These are phyloP conservation scores for Polietes domitor DNA, from an alignment of 2,888 invertebrate genomes.

Conservation along the genomic window DNA sequence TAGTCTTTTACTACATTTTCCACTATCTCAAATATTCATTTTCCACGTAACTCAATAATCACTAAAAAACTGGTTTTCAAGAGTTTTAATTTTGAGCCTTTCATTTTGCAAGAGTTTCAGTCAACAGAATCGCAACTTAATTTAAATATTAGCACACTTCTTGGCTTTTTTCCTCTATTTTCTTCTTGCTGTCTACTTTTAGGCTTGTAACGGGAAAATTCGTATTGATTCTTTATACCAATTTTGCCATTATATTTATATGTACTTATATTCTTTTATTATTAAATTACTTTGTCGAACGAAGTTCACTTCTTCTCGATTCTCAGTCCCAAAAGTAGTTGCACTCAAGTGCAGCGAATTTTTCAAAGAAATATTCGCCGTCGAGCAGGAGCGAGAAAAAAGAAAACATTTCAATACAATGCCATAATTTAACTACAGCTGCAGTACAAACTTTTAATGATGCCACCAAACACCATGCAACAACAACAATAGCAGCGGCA, in stretches of 20 bases:
- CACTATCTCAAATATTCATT: no score
- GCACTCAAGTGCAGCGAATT: conserved; percentile 58
- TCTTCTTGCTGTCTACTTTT: conserved; percentile 32
- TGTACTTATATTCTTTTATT: conserved; percentile 53
- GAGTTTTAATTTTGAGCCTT: no score
- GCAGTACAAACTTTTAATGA: conserved; percentile 67
- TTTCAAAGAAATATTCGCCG: conserved; percentile 15
- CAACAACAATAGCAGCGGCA: conserved; percentile 56
- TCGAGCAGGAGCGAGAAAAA: conserved; percentile 11
- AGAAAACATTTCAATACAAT: conserved; percentile 65
- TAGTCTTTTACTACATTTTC: no score
- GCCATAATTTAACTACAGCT: conserved; percentile 66
- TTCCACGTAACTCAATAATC: no score
- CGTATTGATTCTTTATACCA: conserved; percentile 21
- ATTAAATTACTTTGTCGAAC: conserved; percentile 61
- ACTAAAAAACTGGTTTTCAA: no score
- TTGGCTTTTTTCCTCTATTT: conserved; percentile 46
- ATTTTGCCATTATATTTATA: conserved; percentile 37
- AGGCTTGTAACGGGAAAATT: conserved; percentile 8
- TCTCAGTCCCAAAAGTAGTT: conserved; percentile 40
- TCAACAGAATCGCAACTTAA: no score
- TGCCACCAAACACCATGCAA: conserved; percentile 64
- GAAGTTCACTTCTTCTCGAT: conserved; percentile 44
- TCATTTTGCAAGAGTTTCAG: no score
- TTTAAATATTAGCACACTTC: conserved; percentile 55